Evolutionary conservation across 1,140 invertebrate genomes (phyloP).

Genomic region (Sycophaga agraensis): DNA sequence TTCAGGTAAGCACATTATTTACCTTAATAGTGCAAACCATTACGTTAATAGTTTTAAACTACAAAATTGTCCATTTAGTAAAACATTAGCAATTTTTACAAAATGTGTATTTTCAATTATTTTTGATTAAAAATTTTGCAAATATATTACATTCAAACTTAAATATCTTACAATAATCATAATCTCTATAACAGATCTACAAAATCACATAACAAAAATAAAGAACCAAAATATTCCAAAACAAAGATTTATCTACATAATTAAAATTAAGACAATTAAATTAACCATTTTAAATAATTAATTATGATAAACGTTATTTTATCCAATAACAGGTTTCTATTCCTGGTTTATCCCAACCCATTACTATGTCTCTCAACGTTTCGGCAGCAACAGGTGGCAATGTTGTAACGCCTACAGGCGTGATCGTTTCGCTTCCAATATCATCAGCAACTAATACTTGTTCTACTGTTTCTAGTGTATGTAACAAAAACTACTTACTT

Average conservation of each 20-base stretch:
- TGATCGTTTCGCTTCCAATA: slow-evolving; percentile 59
- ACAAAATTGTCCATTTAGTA: too few species aligned
- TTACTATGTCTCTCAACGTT: slow-evolving; percentile 74
- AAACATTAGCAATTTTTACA: too few species aligned
- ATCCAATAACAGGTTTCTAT: slow-evolving; percentile 76
- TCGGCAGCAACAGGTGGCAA: slow-evolving; percentile 54
- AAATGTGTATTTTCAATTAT: too few species aligned
- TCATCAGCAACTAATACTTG: slow-evolving; percentile 55
- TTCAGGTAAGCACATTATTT: slow-evolving; percentile 58
- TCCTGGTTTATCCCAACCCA: slow-evolving; percentile 74
- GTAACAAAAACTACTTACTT: slow-evolving; percentile 10
- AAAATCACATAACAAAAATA: too few species aligned
- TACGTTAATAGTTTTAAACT: background rate
- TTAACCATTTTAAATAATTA: too few species aligned
- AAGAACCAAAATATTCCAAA: background rate
- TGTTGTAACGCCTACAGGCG: slow-evolving; percentile 62
- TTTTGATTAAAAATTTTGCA: too few species aligned
- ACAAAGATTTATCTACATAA: background rate
- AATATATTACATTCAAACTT: too few species aligned
- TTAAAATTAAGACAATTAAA: background rate
- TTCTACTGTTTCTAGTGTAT: slow-evolving; percentile 56
- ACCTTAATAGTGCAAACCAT: background rate
- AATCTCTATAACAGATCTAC: too few species aligned
- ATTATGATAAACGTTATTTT: too few species aligned
- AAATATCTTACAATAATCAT: too few species aligned